Evolutionary conservation across 2,888 invertebrate species (phyloP), one percentile per base, ranked within the genome.

Genomic region (Eupithecia subumbrata): DNA sequence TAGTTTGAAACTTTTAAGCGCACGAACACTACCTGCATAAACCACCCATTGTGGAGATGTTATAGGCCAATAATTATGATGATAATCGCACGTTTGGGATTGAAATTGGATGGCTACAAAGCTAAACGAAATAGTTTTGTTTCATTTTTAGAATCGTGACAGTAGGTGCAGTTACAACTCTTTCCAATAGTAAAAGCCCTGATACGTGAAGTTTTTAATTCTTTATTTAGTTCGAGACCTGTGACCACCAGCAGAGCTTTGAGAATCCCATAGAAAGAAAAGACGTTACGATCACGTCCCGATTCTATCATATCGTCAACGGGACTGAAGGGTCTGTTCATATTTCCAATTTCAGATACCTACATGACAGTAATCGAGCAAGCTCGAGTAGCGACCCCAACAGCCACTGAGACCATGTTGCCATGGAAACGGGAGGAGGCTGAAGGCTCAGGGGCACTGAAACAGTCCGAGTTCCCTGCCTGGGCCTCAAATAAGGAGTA

Each of bases 401-500:
- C 98, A 4, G 97, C 98, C 4, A 98, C 97, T 2, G 98, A 98
- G 93, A 97, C 97, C 68, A 97, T 98, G 95, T 95, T 98, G 86
- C 99, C 99, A 72, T 99, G 99, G 98, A 98, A 98, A 94, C 96
- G 98, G 9, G 97, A 97, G 84, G 97, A 97, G 85, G 96, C 96
- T 73, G 96, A 96, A 80, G 96, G 96, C 1, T 96, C 96, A 18
- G 95, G 96, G 83, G 96, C 97, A 82, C 91, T 97, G 72, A 96
- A 97, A 84, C 98, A 98, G 88, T 97, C 97, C 66, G 98, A 99
- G 90, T 98, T 98, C 88, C 99, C 99, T 16, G 97, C 98, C 18
- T 99, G 99, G 99, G 98, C 98, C 67, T 97, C 98, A 52, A 99
- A 98, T 90, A 98, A 98, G 89, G 98, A 99, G 87, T 99, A 99